Evolutionary conservation across 1,140 invertebrate species (phyloP).

Genomic region (Limonius californicus): DNA sequence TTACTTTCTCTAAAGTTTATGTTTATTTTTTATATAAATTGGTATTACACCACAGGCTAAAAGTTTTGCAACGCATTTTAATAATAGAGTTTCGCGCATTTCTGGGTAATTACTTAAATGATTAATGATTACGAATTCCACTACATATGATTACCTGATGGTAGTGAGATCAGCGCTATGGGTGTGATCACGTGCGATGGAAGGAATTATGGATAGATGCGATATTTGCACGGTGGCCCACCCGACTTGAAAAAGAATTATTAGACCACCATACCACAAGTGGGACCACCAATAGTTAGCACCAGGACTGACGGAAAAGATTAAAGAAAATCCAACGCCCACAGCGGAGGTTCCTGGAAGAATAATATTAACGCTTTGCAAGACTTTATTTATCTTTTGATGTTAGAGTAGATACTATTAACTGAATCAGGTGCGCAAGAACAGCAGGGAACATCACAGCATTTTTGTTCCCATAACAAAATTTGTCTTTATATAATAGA

Average conservation of each 20-base stretch:
- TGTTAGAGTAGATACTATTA: too few species aligned
- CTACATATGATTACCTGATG: slow-evolving; percentile 56
- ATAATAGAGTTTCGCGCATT: slow-evolving; percentile 19
- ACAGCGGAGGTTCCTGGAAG: slow-evolving; percentile 59
- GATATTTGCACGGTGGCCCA: slow-evolving; percentile 90
- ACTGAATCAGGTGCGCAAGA: not conserved
- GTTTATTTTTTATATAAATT: not conserved
- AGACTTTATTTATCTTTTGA: too few species aligned
- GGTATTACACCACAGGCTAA: slow-evolving; percentile 9
- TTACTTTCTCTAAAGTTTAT: too few species aligned
- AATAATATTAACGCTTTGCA: too few species aligned
- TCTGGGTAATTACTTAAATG: slow-evolving; percentile 18
- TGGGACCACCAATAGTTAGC: slow-evolving; percentile 49
- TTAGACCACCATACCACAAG: slow-evolving; percentile 71
- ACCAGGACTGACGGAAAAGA: slow-evolving; percentile 55
- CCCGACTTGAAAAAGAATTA: slow-evolving; percentile 83
- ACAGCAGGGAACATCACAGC: not conserved
- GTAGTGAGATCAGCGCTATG: slow-evolving; percentile 75
- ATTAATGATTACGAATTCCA: slow-evolving; percentile 5
- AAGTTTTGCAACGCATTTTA: slow-evolving; percentile 4
- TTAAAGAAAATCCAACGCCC: slow-evolving; percentile 71
- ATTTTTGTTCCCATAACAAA: not conserved
- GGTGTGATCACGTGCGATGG: slow-evolving; percentile 62
- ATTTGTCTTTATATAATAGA: too few species aligned
- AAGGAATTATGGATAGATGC: slow-evolving; percentile 84